These are phyloP conservation scores for Catostylus mosaicus DNA, from an alignment of 30 jellyfish, hydroid and myxozoan species.

Conservation along the genomic window DNA sequence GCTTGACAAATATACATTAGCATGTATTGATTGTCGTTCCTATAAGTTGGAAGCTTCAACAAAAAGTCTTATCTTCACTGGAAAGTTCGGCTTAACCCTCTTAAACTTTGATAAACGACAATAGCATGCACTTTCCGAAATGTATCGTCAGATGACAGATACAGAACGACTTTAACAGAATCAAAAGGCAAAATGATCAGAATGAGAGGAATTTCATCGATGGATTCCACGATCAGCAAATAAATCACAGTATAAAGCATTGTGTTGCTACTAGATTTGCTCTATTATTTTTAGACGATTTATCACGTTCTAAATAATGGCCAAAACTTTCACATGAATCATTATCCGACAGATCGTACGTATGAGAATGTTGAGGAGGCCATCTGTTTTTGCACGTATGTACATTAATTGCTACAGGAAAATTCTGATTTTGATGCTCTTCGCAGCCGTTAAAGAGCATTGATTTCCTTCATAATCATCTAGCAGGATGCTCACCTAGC, in stretches of 20 bases:
- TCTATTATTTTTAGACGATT: not conserved
- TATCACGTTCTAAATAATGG: slow-evolving; percentile 1
- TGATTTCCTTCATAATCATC: no score
- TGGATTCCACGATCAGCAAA: slow-evolving; percentile 1
- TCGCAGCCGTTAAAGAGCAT: no score
- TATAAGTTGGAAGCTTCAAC: not conserved
- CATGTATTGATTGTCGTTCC: no score
- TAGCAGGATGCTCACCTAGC: no score
- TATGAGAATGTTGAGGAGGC: not conserved
- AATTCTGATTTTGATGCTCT: no score
- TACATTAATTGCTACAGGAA: no score
- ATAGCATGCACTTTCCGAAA: not conserved
- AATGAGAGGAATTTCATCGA: not conserved
- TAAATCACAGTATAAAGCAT: not conserved
- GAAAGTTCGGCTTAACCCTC: not conserved
- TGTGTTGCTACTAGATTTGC: not conserved
- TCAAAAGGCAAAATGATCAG: not conserved
- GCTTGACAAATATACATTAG: no score
- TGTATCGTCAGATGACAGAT: not conserved
- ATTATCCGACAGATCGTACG: not conserved
- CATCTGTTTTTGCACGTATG: not conserved
- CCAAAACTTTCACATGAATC: not conserved
- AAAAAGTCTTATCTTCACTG: not conserved
- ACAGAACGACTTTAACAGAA: not conserved
- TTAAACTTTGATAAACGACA: not conserved